These are phyloP conservation scores for Drosophila longiperda DNA, from an alignment of 2,888 invertebrate genomes.

Conservation along the genomic window DNA sequence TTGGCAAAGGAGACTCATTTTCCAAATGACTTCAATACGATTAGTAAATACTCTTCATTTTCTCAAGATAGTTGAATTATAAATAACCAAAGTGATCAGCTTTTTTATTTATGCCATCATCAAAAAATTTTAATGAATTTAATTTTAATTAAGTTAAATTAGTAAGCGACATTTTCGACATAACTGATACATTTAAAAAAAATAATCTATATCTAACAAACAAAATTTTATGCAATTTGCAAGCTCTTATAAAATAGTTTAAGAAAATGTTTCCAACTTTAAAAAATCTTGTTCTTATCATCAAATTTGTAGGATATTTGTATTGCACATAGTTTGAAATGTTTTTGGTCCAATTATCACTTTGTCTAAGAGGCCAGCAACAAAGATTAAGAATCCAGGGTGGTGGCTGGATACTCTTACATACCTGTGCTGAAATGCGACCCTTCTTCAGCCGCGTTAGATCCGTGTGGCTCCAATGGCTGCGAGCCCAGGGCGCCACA, in stretches of 20 bases:
- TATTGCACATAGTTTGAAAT: not conserved
- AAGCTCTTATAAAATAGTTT: not conserved
- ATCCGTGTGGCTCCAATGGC: constrained; percentile 93
- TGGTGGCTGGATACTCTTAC: constrained; percentile 85
- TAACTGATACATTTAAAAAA: too few species aligned
- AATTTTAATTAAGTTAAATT: not conserved
- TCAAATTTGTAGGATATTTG: not conserved
- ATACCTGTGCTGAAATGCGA: constrained; percentile 92
- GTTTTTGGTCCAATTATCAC: not conserved
- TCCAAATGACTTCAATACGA: not conserved
- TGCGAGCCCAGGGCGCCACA: constrained; percentile 89
- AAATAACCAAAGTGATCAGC: not conserved
- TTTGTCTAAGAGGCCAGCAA: not conserved
- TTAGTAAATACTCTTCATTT: not conserved
- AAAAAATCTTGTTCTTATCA: not conserved
- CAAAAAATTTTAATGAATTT: not conserved
- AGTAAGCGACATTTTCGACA: not conserved
- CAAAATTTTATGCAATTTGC: too few species aligned
- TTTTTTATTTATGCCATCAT: not conserved
- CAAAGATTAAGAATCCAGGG: constrained; percentile 9
- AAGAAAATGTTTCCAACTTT: not conserved
- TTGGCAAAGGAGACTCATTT: constrained; percentile 6
- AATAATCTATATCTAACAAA: too few species aligned
- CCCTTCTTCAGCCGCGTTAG: constrained; percentile 90
- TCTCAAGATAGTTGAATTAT: not conserved